Evolutionary conservation across 2,888 invertebrate species (phyloP), one percentile per base, ranked within the genome.

Genomic region (Mesorhabditis sp.): DNA sequence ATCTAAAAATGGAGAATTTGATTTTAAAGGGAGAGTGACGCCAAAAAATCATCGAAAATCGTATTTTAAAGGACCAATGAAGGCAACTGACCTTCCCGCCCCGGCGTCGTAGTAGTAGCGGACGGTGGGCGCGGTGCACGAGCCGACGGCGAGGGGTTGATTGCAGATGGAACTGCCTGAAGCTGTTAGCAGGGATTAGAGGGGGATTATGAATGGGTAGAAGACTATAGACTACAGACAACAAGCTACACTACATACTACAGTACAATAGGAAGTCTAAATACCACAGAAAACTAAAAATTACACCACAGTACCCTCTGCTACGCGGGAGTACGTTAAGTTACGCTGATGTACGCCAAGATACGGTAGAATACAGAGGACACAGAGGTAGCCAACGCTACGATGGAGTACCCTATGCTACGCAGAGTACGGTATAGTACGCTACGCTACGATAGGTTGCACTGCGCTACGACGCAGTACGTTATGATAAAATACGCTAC

Each of bases 21-120:
- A 50, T n/a, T 10, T 10, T 50, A 50, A 50, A 13, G 58, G 58
- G 28, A 28, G n/a, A n/a, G 13, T 50, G 6, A 50, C 50, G 50
- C 7, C 13, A 50, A 50, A 10, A 50, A 13, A 50, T 50, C 13
- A 50, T n/a, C 50, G 50, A 13, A 10, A 50, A 50, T 50, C 6
- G 50, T 10, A 10, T 50, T 10, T 28, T 28, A 28, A 28, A 28
- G 28, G 28, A 28, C 28, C 28, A 28, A 1, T 28, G 4, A 50
- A 50, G n/a, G 0, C 58, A n/a, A 50, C 58, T 1, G 2, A 50
- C 58, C 58, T 70, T 10, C 81, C 83, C 44, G 76, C 76, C 4
- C 79, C 77, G 13, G 83, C 76, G 71, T 83, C 83, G 70, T 83
- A 83, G 72, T 83, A 83, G 75, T 76, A 81, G 6, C 81, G 72